Conservation (phyloP, 1,140 invertebrate genomes). For the Aphidius gifuensis region DNA sequence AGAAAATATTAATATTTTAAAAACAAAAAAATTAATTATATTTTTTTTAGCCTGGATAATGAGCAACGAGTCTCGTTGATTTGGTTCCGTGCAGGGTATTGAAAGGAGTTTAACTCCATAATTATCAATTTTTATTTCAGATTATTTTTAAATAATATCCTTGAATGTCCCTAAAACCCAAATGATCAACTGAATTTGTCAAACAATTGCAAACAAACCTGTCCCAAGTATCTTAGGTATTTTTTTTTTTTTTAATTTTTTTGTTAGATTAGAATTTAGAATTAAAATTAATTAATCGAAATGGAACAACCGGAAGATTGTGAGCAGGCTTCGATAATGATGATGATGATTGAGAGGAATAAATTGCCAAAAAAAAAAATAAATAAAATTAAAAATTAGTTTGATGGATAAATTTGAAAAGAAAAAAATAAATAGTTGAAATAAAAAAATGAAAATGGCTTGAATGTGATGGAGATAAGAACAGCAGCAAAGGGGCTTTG, state of each 20-base stretch:
- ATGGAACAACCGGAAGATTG: conserved; percentile 7
- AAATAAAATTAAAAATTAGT: not conserved
- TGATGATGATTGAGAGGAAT: conserved; percentile 1
- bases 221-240: conserved; percentile 5
- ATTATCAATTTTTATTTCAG: conserved; percentile 20
- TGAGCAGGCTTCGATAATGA: conserved; percentile 14
- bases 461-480: conserved; percentile 31
- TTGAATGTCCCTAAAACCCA: not conserved
- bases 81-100: conserved; percentile 55
- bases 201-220: conserved; percentile 1
- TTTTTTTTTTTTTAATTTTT: not conserved
- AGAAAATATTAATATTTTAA: too few relatives aligned
- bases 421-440: conserved; percentile 21
- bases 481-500: conserved; percentile 49
- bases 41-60: conserved; percentile 31
- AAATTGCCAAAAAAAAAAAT: conserved; percentile 4
- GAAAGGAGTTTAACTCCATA: conserved; percentile 37
- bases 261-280: conserved; percentile 4
- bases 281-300: not conserved
- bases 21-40: not conserved
- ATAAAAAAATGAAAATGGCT: conserved; percentile 5
- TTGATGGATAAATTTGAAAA: not conserved
- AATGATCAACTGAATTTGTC: conserved; percentile 1
- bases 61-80: conserved; percentile 51
- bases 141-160: not conserved